These are phyloP conservation scores for Zaprionus capensis DNA, from an alignment of 1,140 invertebrate genomes.

Conservation along the genomic window DNA sequence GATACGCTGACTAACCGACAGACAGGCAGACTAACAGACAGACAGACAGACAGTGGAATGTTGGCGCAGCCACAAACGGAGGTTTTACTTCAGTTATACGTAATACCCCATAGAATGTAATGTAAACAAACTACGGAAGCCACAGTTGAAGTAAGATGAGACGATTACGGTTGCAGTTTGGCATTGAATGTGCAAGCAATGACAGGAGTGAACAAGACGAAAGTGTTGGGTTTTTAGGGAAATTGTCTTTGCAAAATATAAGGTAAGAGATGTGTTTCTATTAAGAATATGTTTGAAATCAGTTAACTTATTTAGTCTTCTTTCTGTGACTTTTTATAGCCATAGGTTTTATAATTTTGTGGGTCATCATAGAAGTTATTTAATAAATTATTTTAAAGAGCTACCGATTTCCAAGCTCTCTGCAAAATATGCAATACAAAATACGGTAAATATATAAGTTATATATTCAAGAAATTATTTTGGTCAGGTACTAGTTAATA, in stretches of 20 bases:
- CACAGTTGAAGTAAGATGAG: slow-evolving; percentile 44
- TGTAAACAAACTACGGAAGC: slow-evolving; percentile 55
- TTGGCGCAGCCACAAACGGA: slow-evolving; percentile 57
- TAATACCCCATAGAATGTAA: slow-evolving; percentile 26
- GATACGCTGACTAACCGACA: not conserved
- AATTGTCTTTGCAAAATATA: not conserved
- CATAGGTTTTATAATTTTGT: too few relatives aligned
- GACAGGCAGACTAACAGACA: not conserved
- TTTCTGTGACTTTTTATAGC: too few relatives aligned
- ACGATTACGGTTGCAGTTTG: slow-evolving; percentile 38
- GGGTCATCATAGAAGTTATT: too few relatives aligned
- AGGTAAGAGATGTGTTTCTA: too few relatives aligned
- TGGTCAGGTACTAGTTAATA: not conserved
- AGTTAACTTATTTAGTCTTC: too few relatives aligned
- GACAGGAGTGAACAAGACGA: not conserved
- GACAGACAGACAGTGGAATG: slow-evolving; percentile 52
- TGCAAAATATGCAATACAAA: too few relatives aligned
- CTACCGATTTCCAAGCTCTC: too few relatives aligned
- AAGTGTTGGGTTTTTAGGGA: not conserved
- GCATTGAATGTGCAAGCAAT: slow-evolving; percentile 38
- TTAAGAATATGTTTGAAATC: too few relatives aligned
- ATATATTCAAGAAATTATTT: too few relatives aligned
- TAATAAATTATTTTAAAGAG: too few relatives aligned
- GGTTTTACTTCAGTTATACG: slow-evolving; percentile 9
- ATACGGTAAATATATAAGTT: too few relatives aligned